Base-by-base conservation (phyloP, 2,113 vertebrate species). In the Saccopteryx leptura region DNA sequence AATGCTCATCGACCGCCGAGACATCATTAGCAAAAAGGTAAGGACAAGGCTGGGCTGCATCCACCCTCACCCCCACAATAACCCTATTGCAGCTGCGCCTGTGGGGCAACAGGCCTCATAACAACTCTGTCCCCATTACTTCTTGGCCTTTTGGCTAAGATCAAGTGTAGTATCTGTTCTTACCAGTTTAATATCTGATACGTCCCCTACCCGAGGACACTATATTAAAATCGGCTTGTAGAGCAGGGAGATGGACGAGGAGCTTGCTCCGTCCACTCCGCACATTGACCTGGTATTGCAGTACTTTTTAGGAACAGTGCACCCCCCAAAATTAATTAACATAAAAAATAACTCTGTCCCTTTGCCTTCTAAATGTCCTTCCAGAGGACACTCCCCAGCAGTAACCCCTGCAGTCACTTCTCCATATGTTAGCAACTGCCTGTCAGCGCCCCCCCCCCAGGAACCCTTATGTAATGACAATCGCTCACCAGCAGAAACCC, bases 1-100 rank as follows among this genome's bases (percentile, higher is more conserved):
- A 31, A 39, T 96, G 5, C 95, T 97, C 58, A 87, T 96, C 91
- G 83, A 92, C 75, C 94, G 96, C 54, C 6, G 12, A 18, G 96
- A 98, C 0, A 31, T 98, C 86, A 89, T 7, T 0, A 86, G 61
- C 6, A 61, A 2, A 33, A 92, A 19, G 61, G 97, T 95, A 88
- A 74, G 84, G 10, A 21, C 1, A 10, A 31, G 72, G 39, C 31
- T 48, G 79, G 58, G 11, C 58, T 26, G 50, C 28, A 19, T 48
- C 23, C 2, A 5, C 3, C n/a, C 39, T 65, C 7, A 21, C 46
- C 18, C 50, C 83, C 12, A 33, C 3, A 5, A 23, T 11, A 72
- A 39, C 87, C 81, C 63, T 79, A 13, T 46, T 78, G 12, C 8
- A 23, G 28, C 63, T 4, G 10, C 12, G 4, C 56, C 26, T 48